phyloP scores from a whole-genome alignment of 2,113 vertebrate genomes.

The Petrocephalus zakoni region DNA sequence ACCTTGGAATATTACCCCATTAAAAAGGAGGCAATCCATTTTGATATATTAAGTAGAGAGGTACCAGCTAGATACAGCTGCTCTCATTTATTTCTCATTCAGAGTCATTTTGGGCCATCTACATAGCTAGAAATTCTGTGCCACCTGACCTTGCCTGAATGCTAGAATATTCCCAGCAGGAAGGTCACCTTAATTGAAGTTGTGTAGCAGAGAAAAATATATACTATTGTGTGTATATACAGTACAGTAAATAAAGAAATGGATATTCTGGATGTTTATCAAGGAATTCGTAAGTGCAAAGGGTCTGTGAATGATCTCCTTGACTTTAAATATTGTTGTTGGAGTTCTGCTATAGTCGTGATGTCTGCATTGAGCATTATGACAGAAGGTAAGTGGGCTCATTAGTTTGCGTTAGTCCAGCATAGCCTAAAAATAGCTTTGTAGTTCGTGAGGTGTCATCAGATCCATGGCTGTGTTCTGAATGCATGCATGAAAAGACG shows the following conservation, averaged over 20 bases:
- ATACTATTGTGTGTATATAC: background rate
- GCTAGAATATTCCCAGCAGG: background rate
- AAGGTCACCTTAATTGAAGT: background rate
- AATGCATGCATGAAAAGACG: background rate
- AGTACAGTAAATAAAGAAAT: background rate
- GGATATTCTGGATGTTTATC: background rate
- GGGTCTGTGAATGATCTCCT: background rate
- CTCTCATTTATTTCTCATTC: too few relatives aligned
- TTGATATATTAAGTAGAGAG: background rate
- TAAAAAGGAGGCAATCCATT: background rate
- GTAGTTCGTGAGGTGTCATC: background rate
- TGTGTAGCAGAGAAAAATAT: background rate
- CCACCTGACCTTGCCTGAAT: background rate
- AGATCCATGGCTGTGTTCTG: background rate
- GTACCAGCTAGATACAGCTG: background rate
- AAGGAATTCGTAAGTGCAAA: background rate
- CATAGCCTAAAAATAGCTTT: background rate
- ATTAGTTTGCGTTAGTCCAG: background rate
- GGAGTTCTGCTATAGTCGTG: background rate
- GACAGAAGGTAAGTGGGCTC: background rate
- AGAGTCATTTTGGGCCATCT: background rate
- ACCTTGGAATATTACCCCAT: background rate
- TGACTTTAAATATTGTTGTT: background rate
- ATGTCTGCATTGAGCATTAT: background rate
- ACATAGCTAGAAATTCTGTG: background rate